phyloP scores from a whole-genome alignment of 2,888 invertebrate genomes.

The Acleris literana region DNA sequence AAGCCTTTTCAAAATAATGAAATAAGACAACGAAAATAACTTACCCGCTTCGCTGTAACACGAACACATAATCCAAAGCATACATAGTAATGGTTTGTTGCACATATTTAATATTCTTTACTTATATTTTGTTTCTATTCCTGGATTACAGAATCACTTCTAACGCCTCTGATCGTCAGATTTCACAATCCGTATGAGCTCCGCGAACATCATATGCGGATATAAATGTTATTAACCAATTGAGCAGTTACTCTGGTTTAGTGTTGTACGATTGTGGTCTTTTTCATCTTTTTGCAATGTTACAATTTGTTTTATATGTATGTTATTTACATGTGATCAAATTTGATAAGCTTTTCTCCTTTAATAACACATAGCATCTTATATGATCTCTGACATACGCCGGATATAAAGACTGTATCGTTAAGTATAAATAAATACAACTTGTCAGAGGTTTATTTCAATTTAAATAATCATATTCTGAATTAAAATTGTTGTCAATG shows the following conservation, averaged over 20 bases:
- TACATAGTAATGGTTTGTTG: background rate
- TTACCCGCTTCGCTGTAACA: background rate
- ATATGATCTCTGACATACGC: too few relatives aligned
- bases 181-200: conserved; percentile 1
- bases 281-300: background rate
- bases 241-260: conserved; percentile 5
- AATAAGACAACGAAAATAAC: conserved; percentile 6
- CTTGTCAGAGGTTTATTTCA: too few relatives aligned
- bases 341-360: too few relatives aligned
- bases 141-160: background rate
- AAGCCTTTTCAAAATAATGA: conserved; percentile 14
- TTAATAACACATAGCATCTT: too few relatives aligned
- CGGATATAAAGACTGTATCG: too few relatives aligned
- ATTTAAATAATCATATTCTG: too few relatives aligned
- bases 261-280: background rate
- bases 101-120: background rate
- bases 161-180: background rate
- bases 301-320: too few relatives aligned
- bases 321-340: too few relatives aligned
- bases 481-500: too few relatives aligned
- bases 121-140: background rate
- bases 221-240: conserved; percentile 8
- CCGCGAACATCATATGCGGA: too few relatives aligned
- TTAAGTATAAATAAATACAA: too few relatives aligned
- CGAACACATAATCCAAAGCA: background rate